Percentiles rank a stretch among this genome's conserved stretches.
Evolutionary conservation across 2,797 vertebrate species (phyloP).

Genomic region (Tapera naevia): DNA sequence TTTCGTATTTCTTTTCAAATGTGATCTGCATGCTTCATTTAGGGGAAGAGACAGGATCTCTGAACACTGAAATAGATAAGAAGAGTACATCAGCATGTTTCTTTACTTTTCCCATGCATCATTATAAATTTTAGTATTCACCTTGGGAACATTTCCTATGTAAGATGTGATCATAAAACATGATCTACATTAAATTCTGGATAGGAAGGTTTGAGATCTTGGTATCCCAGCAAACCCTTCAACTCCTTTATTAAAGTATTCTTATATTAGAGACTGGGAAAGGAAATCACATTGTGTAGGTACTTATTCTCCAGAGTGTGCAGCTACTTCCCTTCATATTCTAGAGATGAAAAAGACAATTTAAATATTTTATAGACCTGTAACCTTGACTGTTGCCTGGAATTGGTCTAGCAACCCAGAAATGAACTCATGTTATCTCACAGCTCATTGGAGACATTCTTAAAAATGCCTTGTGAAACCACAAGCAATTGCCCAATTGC

Average conservation of each 20-base stretch:
- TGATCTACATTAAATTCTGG: neutral
- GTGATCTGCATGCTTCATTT: neutral
- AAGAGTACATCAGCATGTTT: neutral
- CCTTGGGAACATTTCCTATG: neutral
- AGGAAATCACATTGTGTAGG: neutral
- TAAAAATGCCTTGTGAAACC: conserved; percentile 1
- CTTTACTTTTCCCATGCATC: neutral
- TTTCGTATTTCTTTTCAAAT: neutral
- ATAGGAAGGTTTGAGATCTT: neutral
- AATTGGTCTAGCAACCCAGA: neutral
- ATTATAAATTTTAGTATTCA: neutral
- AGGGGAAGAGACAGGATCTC: neutral
- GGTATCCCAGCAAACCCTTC: neutral
- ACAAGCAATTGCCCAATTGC: conserved; percentile 10
- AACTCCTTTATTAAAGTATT: neutral
- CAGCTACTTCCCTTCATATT: neutral
- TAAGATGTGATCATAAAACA: neutral
- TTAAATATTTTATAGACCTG: conserved; percentile 27
- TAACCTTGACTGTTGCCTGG: neutral
- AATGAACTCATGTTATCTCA: neutral
- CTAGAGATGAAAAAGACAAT: conserved; percentile 17
- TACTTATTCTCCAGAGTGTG: neutral
- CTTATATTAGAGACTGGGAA: neutral
- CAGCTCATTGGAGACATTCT: neutral
- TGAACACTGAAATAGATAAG: neutral